Evolutionary conservation across 2,797 vertebrate genomes (phyloP), one percentile per base, ranked within the genome.

Genomic region (Spizella passerina): DNA sequence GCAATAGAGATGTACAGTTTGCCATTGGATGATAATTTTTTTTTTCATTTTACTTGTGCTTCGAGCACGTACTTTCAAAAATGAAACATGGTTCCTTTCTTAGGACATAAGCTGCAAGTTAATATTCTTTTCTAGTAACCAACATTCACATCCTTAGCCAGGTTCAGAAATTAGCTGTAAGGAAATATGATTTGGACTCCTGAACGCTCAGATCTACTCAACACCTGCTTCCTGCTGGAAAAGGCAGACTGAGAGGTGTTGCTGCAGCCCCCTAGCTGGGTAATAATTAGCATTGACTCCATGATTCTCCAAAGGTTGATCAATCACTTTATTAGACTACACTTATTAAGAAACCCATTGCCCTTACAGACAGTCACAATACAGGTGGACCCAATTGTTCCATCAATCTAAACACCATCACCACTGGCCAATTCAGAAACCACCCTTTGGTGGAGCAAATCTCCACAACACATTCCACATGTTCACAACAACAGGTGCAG

Each of bases 1-100:
- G 95, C 77, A 90, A 97, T 96, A 83, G 89, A 94, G 86, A 76
- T 39, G 46, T 76, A 78, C n/a, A 83, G 59, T 76, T 77, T 97
- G 88, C 93, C 83, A 57, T 87, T 82, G 65, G 78, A 83, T 38
- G 59, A 82, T 82, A 79, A 70, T 68, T 69, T 81, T 94, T 80
- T 86, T 82, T 76, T 61, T 76, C 47, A 77, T 82, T 93, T 91
- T 91, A 68, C 73, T 93, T 94, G 79, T 89, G 82, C 79, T 90
- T 77, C 0, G 9, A 96, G 95, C 15, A 34, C 36, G 13, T 88
- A 72, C 76, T 94, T 96, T 84, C 15, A 3, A 50, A 94, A 95
- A 82, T n/a, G 52, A 94, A 96, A 90, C 70, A 32, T 13, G 60
- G 55, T 44, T 91, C 72, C 49, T 82, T 86, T 82, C 76, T 64